Evolutionary conservation across 2,888 invertebrate genomes (phyloP).

Genomic region (Eupithecia vulgata): DNA sequence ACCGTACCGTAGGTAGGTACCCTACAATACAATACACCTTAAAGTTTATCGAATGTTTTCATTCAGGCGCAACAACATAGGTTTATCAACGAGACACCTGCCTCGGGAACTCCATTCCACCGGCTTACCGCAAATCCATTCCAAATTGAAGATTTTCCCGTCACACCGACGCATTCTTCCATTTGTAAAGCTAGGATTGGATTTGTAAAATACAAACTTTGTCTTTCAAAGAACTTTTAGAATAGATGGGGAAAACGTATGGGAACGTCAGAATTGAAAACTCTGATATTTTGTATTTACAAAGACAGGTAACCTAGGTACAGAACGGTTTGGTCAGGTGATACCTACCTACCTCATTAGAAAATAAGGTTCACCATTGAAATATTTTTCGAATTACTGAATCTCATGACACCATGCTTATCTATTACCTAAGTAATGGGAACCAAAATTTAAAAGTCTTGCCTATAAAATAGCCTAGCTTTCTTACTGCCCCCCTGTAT

Average conservation of each 20-base stretch:
- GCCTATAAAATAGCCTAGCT: no score
- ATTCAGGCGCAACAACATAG: conserved; percentile 16
- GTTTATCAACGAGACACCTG: conserved; percentile 42
- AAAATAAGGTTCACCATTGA: no score
- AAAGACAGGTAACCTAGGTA: no score
- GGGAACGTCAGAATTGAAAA: not conserved
- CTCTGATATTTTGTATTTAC: not conserved
- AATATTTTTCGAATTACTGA: no score
- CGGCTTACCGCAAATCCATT: conserved; percentile 58
- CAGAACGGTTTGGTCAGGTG: no score
- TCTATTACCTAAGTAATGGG: no score
- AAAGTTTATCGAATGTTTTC: conserved; percentile 9
- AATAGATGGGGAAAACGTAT: not conserved
- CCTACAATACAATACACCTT: not conserved
- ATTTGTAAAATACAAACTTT: conserved; percentile 1
- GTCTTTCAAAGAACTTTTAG: not conserved
- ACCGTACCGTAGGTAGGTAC: not conserved
- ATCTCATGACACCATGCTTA: no score
- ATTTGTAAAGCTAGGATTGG: conserved; percentile 26
- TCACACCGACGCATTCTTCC: conserved; percentile 34
- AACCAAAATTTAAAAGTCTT: no score
- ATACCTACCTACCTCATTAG: no score
- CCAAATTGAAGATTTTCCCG: conserved; percentile 61
- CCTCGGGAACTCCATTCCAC: conserved; percentile 52
- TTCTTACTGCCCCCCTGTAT: no score